Base-by-base conservation (phyloP, 1,140 invertebrate species). In the Drosophila repletoides region DNA sequence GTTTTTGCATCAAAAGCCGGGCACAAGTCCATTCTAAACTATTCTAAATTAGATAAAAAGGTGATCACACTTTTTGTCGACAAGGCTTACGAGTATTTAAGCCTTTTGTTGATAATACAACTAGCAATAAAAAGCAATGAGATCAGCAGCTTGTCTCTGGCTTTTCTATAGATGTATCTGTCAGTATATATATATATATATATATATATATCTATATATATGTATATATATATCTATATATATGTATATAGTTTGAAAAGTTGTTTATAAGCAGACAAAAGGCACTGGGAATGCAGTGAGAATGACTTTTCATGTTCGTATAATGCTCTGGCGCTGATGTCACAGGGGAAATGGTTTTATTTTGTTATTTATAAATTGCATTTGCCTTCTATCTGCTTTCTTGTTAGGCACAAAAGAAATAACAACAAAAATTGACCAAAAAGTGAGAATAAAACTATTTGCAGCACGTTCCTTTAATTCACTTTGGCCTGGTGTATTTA, bases 361-460 rank as follows among this genome's bases (percentile, higher is more conserved):
- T 86, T 51, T 48, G 61, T 69, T 86, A 80, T 86, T 87, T 80
- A 73, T 86, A 76, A 64, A 80, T 40, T 80, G 72, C 79, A 83
- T 67, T 84, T 56, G 46, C 28, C 38, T 29, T 31, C 53, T 24
- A 38, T 49, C 51, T 41, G 53, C 83, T 72, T 63, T 83, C 51
- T 67, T 72, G 60, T 58, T 53, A 43, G 56, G 28, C 34, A 15
- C 14, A 15, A 45, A 59, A 61, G 29, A n/a, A n/a, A n/a, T 70
- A 49, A 28, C 33, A 52, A 29, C 49, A 43, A 15, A 45, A 7
- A 49, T 19, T 14, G 53, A 24, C 17, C 24, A 43, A 29, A 55
- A 28, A 5, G 17, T 2, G n/a, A 36, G 17, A 59, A 28, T 12
- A 22, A 48, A 60, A 40, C 17, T 22, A 7, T 19, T 48, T 34